Evolutionary conservation across 2,888 invertebrate species (phyloP), one percentile per base, ranked within the genome.

Genomic region (Drosophila melanosoma): DNA sequence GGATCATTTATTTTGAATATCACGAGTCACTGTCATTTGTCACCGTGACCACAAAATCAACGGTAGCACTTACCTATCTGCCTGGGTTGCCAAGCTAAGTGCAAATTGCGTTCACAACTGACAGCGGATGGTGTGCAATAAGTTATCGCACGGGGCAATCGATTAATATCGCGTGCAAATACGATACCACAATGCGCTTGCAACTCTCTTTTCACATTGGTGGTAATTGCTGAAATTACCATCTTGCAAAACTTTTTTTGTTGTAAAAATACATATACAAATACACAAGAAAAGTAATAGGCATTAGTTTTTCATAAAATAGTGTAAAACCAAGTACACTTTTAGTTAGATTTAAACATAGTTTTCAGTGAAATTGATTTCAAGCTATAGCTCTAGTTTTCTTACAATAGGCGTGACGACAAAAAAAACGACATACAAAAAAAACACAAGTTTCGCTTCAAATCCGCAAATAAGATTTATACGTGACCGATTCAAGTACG

Each of bases 221-320:
- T 84, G 89, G 89, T 87, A 84, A 81, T 89, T 90, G 89, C 82
- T 85, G 83, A 87, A 87, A 90, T 90, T 89, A 81, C 89, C 85
- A 88, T 83, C 86, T 79, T 78, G 77, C 81, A 67, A 88, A 84
- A 87, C 86, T 91, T 91, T 87, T 88, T 89, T 89, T 90, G 83
- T 83, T 87, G 88, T 89, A 89, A 74, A 82, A 83, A 85, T 67
- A 78, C 69, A 84, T 76, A 76, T 69, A 76, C 69, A 87, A 79
- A 78, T 76, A 89, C 74, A 69, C 79, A 76, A 73, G 68, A 86
- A 84, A 83, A 85, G 76, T 79, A 70, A 87, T 88, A 83, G 89
- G 78, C 71, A 76, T 82, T 84, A 84, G 89, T 83, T 85, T 79
- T 79, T 71, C 70, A 71, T 81, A 80, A 73, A 73, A 62, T 76